phyloP scores from a whole-genome alignment of 2,888 invertebrate genomes.

The Ferdinandea cuprea region DNA sequence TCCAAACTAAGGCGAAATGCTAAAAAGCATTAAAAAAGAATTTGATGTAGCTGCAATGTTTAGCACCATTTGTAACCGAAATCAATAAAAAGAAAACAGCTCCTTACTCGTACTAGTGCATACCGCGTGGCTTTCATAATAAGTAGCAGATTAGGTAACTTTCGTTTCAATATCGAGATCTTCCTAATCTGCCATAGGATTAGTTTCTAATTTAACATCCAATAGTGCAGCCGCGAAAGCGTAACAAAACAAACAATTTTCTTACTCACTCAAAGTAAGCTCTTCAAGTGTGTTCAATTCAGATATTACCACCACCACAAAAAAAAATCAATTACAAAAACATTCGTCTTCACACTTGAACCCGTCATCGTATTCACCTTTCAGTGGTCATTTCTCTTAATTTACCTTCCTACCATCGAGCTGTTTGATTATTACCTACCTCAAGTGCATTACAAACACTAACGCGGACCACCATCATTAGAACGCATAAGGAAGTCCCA shows the following conservation, averaged over 20 bases:
- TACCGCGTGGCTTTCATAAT: too few species aligned
- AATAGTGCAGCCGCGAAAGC: background rate
- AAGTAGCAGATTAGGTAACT: too few species aligned
- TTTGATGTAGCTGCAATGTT: too few species aligned
- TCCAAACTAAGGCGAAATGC: too few species aligned
- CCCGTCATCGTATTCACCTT: background rate
- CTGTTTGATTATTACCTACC: constrained; percentile 30
- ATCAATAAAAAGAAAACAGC: too few species aligned
- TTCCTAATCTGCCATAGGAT: too few species aligned
- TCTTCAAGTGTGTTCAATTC: too few species aligned
- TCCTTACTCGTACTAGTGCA: too few species aligned
- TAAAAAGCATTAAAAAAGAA: too few species aligned
- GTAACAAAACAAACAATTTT: background rate
- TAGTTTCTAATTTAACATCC: constrained; percentile 1
- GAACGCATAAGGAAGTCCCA: constrained; percentile 55
- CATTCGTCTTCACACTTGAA: background rate
- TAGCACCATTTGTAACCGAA: too few species aligned
- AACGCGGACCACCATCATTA: constrained; percentile 34
- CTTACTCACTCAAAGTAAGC: too few species aligned
- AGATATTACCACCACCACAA: background rate
- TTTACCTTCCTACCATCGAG: constrained; percentile 11
- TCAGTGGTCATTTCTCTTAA: constrained; percentile 22
- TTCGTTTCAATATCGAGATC: too few species aligned
- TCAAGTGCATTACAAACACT: constrained; percentile 20
- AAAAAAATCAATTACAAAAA: background rate